A percentile compares a stretch with the other conserved stretches of the same genome.
Conservation (phyloP, 1,140 invertebrate genomes). For the Heliconius hermathena region DNA sequence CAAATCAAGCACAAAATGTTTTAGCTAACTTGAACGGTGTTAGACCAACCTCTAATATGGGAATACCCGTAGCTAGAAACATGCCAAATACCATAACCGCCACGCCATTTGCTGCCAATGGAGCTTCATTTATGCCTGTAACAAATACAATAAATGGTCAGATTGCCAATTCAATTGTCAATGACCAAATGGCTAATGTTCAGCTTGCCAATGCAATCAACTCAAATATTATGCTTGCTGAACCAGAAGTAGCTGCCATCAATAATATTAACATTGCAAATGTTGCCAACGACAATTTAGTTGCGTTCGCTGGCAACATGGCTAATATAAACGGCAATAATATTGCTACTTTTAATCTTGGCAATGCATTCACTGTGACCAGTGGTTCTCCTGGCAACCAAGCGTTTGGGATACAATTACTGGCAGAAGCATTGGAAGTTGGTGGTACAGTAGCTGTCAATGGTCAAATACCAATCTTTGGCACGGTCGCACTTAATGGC, state of each 20-base stretch:
- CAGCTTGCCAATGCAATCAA: slow-evolving; percentile 31
- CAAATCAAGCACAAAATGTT: slow-evolving; percentile 20
- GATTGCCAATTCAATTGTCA: not conserved
- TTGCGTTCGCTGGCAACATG: slow-evolving; percentile 37
- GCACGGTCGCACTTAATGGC: slow-evolving; percentile 57
- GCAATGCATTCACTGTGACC: slow-evolving; percentile 50
- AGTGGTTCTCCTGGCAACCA: slow-evolving; percentile 46
- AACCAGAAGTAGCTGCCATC: slow-evolving; percentile 10
- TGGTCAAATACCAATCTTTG: slow-evolving; percentile 62
- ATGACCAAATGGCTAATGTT: slow-evolving; percentile 22
- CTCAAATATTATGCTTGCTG: slow-evolving; percentile 17
- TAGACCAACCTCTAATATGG: slow-evolving; percentile 16
- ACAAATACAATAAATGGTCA: not conserved
- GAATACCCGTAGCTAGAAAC: slow-evolving; percentile 13
- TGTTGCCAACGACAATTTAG: slow-evolving; percentile 28
- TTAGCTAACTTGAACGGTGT: slow-evolving; percentile 12
- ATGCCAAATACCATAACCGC: slow-evolving; percentile 10
- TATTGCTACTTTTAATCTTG: slow-evolving; percentile 53
- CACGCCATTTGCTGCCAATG: slow-evolving; percentile 23
- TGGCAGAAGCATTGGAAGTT: slow-evolving; percentile 62
- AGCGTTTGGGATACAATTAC: slow-evolving; percentile 55
- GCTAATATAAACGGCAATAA: slow-evolving; percentile 46
- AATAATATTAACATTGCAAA: slow-evolving; percentile 41
- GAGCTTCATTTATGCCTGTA: not conserved
- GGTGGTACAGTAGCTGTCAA: slow-evolving; percentile 55